Evolutionary conservation across 92 coral and sea anemone genomes (phyloP), one percentile per base, ranked within the genome.

Genomic region (Actinernus sp.): DNA sequence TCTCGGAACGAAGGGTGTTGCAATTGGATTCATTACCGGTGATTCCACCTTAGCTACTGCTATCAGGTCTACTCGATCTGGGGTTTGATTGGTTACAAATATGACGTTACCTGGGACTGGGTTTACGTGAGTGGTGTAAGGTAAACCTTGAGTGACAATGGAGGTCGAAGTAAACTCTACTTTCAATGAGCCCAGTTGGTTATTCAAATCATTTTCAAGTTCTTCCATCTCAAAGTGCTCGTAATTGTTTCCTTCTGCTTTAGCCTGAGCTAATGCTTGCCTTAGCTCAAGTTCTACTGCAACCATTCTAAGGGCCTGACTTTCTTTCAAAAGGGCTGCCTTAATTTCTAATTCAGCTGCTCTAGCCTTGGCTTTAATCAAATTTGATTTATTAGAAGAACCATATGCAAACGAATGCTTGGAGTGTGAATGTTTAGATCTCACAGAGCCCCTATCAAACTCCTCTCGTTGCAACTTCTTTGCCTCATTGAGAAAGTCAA

Each of bases 161-260:
- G 50, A 44, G 10, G 38, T 49, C 3, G 61, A 33, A 20, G 73
- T 41, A 19, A 10, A 14, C 45, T 52, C 32, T 6, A 5, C 73
- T 16, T 66, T 22, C 12, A 66, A 16, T 1, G 14, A n/a, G 36
- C 52, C 49, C 37, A 66, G 9, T n/a, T 66, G 13, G 12, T 30
- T 39, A 28, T 29, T 80, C 63, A 46, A 26, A 34, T 45, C 55
- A 32, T 66, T 51, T 32, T 41, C 59, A 30, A 30, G 49, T 23
- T 65, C 61, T 9, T 63, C 63, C 47, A 49, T 27, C 1, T 68
- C 78, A 61, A 61, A 60, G 33, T 82, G 61, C 69, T 82, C 76
- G 23, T 70, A 88, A n/a, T 63, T 49, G 20, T 61, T 56, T 67
- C 73, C 90, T 62, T 84, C 96, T 49, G 68, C 68, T 38, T 75